These are phyloP conservation scores for Amiota communis DNA, from an alignment of 2,888 invertebrate species.

Conservation along the genomic window DNA sequence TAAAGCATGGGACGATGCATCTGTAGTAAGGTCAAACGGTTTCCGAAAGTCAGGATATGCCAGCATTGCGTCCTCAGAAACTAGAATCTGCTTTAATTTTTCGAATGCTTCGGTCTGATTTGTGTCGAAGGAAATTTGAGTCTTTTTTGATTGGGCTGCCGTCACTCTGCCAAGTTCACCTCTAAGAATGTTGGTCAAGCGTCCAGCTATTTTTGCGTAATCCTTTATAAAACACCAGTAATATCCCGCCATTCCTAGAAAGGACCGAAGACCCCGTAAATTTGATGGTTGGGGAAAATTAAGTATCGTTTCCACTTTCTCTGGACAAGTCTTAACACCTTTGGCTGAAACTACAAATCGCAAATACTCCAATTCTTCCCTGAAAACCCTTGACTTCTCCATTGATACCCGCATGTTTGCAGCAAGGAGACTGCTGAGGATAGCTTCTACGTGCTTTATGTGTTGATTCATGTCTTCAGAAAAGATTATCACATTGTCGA, in stretches of 20 bases:
- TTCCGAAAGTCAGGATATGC: not conserved
- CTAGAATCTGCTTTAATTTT: conserved; percentile 13
- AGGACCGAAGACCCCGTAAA: not conserved
- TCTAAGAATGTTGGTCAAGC: not conserved
- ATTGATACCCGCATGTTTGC: not conserved
- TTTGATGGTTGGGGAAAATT: not conserved
- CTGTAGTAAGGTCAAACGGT: conserved; percentile 22
- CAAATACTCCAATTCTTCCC: not conserved
- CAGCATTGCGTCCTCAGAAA: conserved; percentile 17
- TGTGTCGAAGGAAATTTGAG: not conserved
- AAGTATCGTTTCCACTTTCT: conserved; percentile 16
- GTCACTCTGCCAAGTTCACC: not conserved
- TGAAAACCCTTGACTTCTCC: conserved; percentile 4
- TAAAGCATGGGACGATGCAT: conserved; percentile 8
- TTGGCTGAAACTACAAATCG: conserved; percentile 16
- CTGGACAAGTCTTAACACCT: conserved; percentile 8
- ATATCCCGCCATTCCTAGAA: not conserved
- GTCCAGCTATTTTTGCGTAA: conserved; percentile 3
- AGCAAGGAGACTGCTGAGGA: not conserved
- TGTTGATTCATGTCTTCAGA: conserved; percentile 46
- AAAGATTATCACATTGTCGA: conserved; percentile 46
- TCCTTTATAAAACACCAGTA: conserved; percentile 3
- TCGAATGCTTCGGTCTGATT: not conserved
- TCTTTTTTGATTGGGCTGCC: not conserved
- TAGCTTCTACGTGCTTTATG: not conserved